A percentile compares a stretch with the other conserved stretches of the same genome.
Evolutionary conservation across 2,797 vertebrate species (phyloP).

Genomic region (Smutsia gigantea): DNA sequence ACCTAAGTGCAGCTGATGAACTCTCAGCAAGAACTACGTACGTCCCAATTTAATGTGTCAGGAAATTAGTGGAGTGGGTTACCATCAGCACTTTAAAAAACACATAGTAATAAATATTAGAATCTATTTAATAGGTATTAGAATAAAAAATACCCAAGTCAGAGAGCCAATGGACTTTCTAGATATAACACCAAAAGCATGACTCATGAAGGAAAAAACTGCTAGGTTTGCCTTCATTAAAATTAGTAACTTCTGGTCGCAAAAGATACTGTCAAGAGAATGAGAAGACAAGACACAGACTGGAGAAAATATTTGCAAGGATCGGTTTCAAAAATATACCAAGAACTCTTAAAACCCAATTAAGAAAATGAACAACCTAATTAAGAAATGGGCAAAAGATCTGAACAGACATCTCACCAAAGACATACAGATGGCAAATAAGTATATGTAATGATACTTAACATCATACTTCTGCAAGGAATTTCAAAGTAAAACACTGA

Average conservation of each 20-base stretch:
- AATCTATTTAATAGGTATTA: background rate
- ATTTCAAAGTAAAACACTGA: background rate
- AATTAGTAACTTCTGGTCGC: background rate
- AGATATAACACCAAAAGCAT: background rate
- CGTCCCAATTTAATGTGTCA: background rate
- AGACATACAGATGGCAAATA: background rate
- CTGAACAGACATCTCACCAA: background rate
- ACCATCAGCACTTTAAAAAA: background rate
- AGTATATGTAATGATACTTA: background rate
- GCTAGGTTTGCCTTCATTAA: background rate
- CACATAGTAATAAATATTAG: background rate
- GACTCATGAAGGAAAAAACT: background rate
- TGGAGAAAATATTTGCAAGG: background rate
- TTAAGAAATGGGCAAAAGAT: background rate
- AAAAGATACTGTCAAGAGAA: background rate
- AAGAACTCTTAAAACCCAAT: background rate
- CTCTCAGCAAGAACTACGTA: background rate
- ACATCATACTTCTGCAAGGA: background rate
- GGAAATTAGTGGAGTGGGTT: background rate
- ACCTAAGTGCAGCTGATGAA: background rate
- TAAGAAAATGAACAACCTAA: background rate
- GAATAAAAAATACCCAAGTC: background rate
- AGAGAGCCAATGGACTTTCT: background rate
- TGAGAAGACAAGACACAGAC: background rate
- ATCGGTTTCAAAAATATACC: background rate